phyloP scores from a whole-genome alignment of 2,113 vertebrate species.

The Bufo gargarizans region DNA sequence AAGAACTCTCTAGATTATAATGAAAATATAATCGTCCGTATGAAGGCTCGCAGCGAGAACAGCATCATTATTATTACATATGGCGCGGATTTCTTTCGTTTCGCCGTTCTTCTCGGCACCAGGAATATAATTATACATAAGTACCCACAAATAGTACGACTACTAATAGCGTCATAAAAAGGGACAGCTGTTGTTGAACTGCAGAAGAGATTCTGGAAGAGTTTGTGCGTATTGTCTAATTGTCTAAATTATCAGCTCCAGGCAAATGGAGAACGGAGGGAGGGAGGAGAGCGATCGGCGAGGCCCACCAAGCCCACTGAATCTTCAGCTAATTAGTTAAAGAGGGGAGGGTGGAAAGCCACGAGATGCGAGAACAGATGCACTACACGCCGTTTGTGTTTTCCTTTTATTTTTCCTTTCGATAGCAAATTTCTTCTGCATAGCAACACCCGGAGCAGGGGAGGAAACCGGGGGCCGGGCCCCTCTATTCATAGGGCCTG shows the following conservation, averaged over 20 bases:
- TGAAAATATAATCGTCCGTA: neutral
- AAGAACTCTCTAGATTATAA: no score
- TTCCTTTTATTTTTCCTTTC: slow-evolving; percentile 59
- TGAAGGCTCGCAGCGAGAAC: neutral
- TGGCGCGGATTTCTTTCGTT: neutral
- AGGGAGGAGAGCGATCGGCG: neutral
- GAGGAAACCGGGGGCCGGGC: slow-evolving; percentile 62
- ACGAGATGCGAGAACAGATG: slow-evolving; percentile 65
- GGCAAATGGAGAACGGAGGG: slow-evolving; percentile 32
- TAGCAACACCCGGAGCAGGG: slow-evolving; percentile 65
- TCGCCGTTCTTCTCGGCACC: neutral
- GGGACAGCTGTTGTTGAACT: slow-evolving; percentile 55
- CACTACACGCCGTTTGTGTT: slow-evolving; percentile 54
- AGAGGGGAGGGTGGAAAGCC: slow-evolving; percentile 49
- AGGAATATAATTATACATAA: neutral
- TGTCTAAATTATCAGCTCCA: slow-evolving; percentile 52
- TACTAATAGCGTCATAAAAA: slow-evolving; percentile 5
- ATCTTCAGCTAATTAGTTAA: slow-evolving; percentile 59
- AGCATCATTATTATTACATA: neutral
- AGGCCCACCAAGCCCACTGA: slow-evolving; percentile 3
- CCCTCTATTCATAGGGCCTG: slow-evolving; percentile 59
- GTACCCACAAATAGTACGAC: neutral
- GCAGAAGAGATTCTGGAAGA: slow-evolving; percentile 31
- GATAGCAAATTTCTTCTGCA: slow-evolving; percentile 64
- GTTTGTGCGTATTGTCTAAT: slow-evolving; percentile 54